Conservation (phyloP, 1,140 invertebrate genomes). For the Brachionus calyciflorus region DNA sequence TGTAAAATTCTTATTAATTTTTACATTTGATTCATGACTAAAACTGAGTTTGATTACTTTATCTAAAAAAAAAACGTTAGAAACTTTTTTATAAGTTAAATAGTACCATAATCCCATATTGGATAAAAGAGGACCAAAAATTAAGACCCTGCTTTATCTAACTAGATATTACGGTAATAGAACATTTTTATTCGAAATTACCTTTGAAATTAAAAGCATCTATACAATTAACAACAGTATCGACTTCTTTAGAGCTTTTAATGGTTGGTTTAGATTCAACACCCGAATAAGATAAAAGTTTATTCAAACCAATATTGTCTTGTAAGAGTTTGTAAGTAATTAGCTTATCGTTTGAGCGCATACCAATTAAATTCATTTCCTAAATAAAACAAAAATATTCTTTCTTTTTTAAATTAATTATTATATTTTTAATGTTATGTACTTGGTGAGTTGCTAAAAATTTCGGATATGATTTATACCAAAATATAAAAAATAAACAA, state of each 20-base stretch:
- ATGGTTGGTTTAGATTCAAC: background rate
- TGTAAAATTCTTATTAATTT: background rate
- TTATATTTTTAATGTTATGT: background rate
- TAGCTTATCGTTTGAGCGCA: background rate
- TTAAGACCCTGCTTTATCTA: too few relatives aligned
- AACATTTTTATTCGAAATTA: background rate
- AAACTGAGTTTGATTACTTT: background rate
- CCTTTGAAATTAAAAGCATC: background rate
- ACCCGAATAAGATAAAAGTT: background rate
- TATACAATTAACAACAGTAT: background rate
- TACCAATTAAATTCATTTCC: conserved; percentile 23
- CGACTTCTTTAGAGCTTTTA: background rate
- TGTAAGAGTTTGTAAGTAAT: background rate
- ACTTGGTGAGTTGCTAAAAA: background rate
- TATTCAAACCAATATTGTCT: background rate
- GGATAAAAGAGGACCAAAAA: too few relatives aligned
- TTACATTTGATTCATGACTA: background rate
- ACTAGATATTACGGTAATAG: too few relatives aligned
- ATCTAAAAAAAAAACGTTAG: background rate
- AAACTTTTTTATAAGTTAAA: too few relatives aligned
- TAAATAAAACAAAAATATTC: background rate
- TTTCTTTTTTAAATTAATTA: background rate
- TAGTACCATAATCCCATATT: too few relatives aligned
- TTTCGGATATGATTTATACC: background rate
- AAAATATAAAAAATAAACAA: background rate